Percentiles rank a stretch among this genome's conserved stretches.
Evolutionary conservation across 2,113 vertebrate species (phyloP).

Genomic region (Cephalopterus ornatus): DNA sequence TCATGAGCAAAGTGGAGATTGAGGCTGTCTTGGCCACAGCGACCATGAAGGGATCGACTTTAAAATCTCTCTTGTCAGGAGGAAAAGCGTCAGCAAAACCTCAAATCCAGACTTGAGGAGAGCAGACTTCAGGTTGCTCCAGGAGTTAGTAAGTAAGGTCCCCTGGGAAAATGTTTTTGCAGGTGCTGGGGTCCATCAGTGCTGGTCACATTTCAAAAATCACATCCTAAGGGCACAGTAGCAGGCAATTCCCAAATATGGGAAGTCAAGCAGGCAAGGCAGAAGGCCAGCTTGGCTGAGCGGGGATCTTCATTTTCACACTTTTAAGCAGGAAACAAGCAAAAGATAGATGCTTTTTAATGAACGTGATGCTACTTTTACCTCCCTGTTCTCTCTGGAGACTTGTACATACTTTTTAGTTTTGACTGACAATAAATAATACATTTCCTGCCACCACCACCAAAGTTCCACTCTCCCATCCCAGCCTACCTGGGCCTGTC

Average conservation of each 20-base stretch:
- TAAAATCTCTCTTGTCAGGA: no score
- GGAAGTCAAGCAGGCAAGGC: neutral
- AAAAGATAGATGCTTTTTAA: neutral
- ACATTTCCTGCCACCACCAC: neutral
- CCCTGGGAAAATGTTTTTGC: neutral
- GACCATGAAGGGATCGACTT: no score
- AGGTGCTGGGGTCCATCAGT: neutral
- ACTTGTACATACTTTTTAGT: neutral
- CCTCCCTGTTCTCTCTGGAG: neutral
- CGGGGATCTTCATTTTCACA: neutral
- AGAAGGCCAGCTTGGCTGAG: neutral
- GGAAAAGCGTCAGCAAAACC: no score
- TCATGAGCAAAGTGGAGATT: no score
- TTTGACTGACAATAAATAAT: slow-evolving; percentile 2
- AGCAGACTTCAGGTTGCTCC: neutral
- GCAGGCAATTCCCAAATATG: neutral
- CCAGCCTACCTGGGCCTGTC: neutral
- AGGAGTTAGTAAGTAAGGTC: neutral
- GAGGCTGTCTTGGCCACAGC: no score
- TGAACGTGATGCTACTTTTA: neutral
- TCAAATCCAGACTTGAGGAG: no score
- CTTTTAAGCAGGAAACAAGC: neutral
- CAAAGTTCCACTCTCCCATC: neutral
- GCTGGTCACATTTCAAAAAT: no score
- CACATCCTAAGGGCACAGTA: neutral